Evolutionary conservation across 2,113 vertebrate species (phyloP).

Genomic region (Hypanus sabinus): DNA sequence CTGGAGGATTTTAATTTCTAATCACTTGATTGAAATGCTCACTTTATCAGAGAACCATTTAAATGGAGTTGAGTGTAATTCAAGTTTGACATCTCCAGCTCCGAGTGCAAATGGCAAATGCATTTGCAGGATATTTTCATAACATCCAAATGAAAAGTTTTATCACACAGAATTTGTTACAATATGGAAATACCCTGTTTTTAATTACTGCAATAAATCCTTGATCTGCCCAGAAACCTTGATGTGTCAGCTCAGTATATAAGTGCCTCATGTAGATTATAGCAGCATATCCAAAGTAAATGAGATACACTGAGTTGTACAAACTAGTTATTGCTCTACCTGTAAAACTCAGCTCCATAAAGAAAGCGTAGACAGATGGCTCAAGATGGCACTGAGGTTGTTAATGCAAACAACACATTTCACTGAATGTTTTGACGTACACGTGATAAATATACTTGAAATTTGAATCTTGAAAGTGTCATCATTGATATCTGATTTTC

Average conservation of each 20-base stretch:
- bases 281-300: background rate
- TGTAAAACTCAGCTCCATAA: background rate
- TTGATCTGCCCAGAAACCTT: constrained; percentile 25
- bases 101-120: background rate
- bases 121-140: background rate
- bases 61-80: constrained; percentile 28
- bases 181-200: constrained; percentile 20
- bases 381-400: too few relatives aligned
- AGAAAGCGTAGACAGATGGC: background rate
- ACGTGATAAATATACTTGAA: too few relatives aligned
- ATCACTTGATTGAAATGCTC: background rate
- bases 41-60: background rate
- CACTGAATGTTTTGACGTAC: too few relatives aligned
- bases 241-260: constrained; percentile 25
- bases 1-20: constrained; percentile 19
- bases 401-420: too few relatives aligned
- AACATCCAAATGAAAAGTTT: constrained; percentile 14
- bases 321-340: background rate
- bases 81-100: constrained; percentile 17
- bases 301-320: background rate
- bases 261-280: background rate
- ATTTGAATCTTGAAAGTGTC: background rate
- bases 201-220: constrained; percentile 37
- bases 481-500: background rate
- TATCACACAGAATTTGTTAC: constrained; percentile 32